phyloP scores from a whole-genome alignment of 2,113 vertebrate species.

The Poecilia latipinna region DNA sequence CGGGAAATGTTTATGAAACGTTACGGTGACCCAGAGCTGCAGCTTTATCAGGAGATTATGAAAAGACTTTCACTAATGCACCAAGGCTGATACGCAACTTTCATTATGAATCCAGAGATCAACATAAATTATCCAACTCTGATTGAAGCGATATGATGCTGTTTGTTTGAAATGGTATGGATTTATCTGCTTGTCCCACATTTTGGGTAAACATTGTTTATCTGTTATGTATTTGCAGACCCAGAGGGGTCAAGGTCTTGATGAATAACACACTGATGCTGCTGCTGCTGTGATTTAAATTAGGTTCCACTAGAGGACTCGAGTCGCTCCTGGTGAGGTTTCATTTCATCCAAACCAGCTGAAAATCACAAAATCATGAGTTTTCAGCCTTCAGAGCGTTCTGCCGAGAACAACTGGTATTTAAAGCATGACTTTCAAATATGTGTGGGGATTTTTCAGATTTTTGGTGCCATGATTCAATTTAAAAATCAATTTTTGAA shows the following conservation, averaged over 20 bases:
- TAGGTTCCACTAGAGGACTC: constrained; percentile 19
- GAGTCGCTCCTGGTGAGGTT: constrained; percentile 2
- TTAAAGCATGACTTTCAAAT: constrained; percentile 28
- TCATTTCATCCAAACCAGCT: constrained; percentile 21
- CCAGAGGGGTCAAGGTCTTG: background rate
- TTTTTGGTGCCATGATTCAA: too few species aligned
- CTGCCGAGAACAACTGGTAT: constrained; percentile 28
- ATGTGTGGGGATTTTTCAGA: too few species aligned
- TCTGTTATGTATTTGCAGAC: background rate
- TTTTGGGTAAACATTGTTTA: background rate
- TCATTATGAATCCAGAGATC: constrained; percentile 12
- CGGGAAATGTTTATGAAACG: background rate
- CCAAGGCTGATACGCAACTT: constrained; percentile 28
- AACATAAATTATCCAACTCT: constrained; percentile 9
- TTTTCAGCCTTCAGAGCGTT: constrained; percentile 22
- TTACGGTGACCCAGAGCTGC: background rate
- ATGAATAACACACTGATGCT: constrained; percentile 19
- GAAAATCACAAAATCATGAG: constrained; percentile 44
- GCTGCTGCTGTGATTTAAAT: constrained; percentile 22
- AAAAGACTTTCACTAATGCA: background rate
- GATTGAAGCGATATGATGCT: constrained; percentile 17
- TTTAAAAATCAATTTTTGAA: too few species aligned
- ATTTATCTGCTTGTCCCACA: background rate
- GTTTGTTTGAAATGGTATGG: constrained; percentile 14
- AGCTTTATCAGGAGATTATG: background rate